Conservation (phyloP, 2,797 vertebrate species). For the Taenioides sp. region DNA sequence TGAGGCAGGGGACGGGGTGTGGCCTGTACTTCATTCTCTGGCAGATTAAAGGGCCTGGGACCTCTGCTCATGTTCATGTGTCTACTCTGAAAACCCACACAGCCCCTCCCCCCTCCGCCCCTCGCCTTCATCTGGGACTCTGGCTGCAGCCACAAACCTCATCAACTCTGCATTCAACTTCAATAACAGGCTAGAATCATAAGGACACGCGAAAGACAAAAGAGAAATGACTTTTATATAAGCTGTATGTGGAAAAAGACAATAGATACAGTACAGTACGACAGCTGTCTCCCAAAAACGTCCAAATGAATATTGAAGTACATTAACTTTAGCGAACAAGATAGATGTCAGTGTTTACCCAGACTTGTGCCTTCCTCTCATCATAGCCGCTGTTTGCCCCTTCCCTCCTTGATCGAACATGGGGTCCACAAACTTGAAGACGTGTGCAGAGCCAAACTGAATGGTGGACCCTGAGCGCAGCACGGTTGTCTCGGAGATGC, state of each 20-base stretch:
- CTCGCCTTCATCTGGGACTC: slow-evolving; percentile 39
- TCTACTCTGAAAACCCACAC: slow-evolving; percentile 25
- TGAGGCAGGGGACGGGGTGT: slow-evolving; percentile 52
- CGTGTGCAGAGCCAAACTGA: slow-evolving; percentile 90
- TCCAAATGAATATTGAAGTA: not conserved
- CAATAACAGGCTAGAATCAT: slow-evolving; percentile 19
- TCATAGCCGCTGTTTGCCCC: slow-evolving; percentile 83
- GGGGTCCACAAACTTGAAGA: slow-evolving; percentile 98
- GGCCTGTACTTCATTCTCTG: slow-evolving; percentile 57
- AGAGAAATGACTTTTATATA: not conserved
- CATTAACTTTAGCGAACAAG: not conserved
- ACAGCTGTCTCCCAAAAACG: not conserved
- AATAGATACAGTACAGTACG: not conserved
- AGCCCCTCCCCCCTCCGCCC: slow-evolving; percentile 23
- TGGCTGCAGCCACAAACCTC: slow-evolving; percentile 50
- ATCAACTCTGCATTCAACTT: slow-evolving; percentile 34
- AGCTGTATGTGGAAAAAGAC: not conserved
- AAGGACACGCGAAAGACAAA: not conserved
- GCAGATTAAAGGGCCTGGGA: slow-evolving; percentile 77
- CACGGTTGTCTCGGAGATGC: slow-evolving; percentile 89
- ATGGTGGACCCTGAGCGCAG: slow-evolving; percentile 92
- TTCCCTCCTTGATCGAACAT: slow-evolving; percentile 89
- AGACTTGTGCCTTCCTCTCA: slow-evolving; percentile 83
- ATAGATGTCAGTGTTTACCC: slow-evolving; percentile 53
- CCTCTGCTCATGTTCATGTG: slow-evolving; percentile 47